Evolutionary conservation across 2,888 invertebrate species (phyloP), one percentile per base, ranked within the genome.

Genomic region (Pachydiplax longipennis): DNA sequence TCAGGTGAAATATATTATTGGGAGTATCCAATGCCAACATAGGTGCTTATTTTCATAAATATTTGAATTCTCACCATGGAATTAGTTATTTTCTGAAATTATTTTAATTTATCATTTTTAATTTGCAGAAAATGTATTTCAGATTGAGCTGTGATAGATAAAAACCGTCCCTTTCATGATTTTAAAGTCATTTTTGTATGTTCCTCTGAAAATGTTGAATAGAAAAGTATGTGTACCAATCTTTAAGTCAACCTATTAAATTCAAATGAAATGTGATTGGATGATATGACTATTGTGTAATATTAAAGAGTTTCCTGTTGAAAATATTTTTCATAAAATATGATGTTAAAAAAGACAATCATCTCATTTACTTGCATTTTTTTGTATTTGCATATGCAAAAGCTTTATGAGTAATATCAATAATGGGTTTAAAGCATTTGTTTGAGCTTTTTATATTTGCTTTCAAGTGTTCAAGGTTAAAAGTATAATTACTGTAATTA

Each of bases 91-190:
- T 83, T 37, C 40, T 61, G 37, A 65, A 65, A 61, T 65, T 61
- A 12, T 37, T 87, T 87, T 37, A 58, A 37, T 61, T 37, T 61
- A 87, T 87, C 25, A 65, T 87, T 83, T 87, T 61, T 61, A 61
- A 61, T 61, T 87, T 22, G 15, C 31, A 13, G n/a, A 73, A 10
- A 73, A 73, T 73, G 25, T 31, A 73, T 61, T 61, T 61, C 87
- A 87, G 87, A 87, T 65, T n/a, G 37, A 40, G 61, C 82, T 90
- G 90, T 90, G 90, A 90, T 90, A 90, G 82, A 81, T 44, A 48
- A 37, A 90, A 82, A 90, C 90, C 90, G 90, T 90, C 90, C 90
- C 65, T 53, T 61, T 87, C 87, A 61, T 87, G 65, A 65, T 65
- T 87, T 87, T 87, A 22, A 37, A 35, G 73, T 87, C 13, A 65